Base-by-base conservation (phyloP, 1,140 invertebrate genomes). In the Mycetomoellerius zeteki region DNA sequence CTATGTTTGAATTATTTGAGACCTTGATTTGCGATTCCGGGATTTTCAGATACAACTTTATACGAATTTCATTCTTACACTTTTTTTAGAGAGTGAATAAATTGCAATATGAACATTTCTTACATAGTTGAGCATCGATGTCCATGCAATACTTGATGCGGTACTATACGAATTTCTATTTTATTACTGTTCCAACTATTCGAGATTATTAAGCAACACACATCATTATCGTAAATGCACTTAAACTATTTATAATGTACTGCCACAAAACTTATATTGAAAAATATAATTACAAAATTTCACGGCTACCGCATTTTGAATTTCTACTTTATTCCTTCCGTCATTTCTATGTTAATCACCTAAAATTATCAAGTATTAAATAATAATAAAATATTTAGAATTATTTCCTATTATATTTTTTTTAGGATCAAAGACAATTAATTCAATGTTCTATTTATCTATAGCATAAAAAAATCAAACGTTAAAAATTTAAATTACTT, bases 201-300 rank as follows among this genome's bases (percentile, higher is more conserved):
- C 60, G 27, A 67, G 16, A 72, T 82, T 82, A 58, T 82, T 71
- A 82, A 72, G 30, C 27, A 47, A 24, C 62, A 67, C 62, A 54
- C 77, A 43, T 60, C 21, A 71, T 58, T 27, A 58, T 56, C 64
- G n/a, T 56, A 82, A 72, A 72, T 58, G 67, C 78, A 82, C 67
- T 14, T 0, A 24, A 82, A 72, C 54, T 82, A 82, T 82, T 72
- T 72, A 43, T 50, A 82, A 82, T 72, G 67, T 82, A 82, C 78
- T 82, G 78, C 78, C 78, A 72, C 19, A 4, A 84, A 84, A 43
- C 54, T 72, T 73, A 73, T 73, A 84, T 73, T 73, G 14, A 30
- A 60, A 84, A 84, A 84, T 73, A 84, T 84, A 84, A 84, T 73
- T 84, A 71, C 8, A 8, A 73, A 73, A 73, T 84, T 73, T 73